Percentiles rank a stretch among this genome's conserved stretches.
phyloP scores from a whole-genome alignment of 2,888 invertebrate genomes.

The Drosophila suboccidentalis region DNA sequence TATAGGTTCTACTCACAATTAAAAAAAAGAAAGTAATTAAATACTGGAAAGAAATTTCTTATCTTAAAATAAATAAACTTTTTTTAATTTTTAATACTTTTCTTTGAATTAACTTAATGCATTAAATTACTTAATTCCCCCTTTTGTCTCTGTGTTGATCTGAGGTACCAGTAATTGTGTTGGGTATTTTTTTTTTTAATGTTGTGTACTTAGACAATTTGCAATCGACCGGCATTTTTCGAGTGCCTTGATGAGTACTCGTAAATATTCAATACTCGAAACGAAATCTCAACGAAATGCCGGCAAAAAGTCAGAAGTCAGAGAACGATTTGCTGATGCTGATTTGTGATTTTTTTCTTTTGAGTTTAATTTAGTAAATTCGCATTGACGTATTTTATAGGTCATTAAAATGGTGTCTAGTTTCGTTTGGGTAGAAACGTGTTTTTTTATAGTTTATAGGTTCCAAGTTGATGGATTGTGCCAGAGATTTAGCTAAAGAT shows the following conservation, averaged over 20 bases:
- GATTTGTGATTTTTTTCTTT: conserved; percentile 19
- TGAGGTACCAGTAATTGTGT: conserved; percentile 14
- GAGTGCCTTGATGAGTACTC: conserved; percentile 13
- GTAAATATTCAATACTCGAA: conserved; percentile 11
- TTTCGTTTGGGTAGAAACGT: conserved; percentile 36
- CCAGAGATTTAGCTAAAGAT: conserved; percentile 10
- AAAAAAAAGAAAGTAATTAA: no score
- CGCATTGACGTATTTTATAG: conserved; percentile 45
- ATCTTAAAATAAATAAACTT: no score
- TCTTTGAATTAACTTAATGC: background rate
- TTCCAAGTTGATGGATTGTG: conserved; percentile 43
- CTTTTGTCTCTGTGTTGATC: background rate
- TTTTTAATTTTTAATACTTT: no score
- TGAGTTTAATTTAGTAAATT: conserved; percentile 13
- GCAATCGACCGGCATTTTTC: conserved; percentile 38
- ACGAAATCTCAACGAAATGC: conserved; percentile 12
- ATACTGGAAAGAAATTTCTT: no score
- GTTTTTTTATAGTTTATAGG: conserved; percentile 27
- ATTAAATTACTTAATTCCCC: background rate
- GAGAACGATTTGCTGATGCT: conserved; percentile 16
- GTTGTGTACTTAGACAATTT: conserved; percentile 34
- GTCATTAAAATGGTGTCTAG: conserved; percentile 50
- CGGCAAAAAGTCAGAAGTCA: conserved; percentile 34
- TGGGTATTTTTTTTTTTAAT: conserved; percentile 13
- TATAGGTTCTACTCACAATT: no score